Evolutionary conservation across 2,113 vertebrate species (phyloP).

Genomic region (Charadrius vociferus): DNA sequence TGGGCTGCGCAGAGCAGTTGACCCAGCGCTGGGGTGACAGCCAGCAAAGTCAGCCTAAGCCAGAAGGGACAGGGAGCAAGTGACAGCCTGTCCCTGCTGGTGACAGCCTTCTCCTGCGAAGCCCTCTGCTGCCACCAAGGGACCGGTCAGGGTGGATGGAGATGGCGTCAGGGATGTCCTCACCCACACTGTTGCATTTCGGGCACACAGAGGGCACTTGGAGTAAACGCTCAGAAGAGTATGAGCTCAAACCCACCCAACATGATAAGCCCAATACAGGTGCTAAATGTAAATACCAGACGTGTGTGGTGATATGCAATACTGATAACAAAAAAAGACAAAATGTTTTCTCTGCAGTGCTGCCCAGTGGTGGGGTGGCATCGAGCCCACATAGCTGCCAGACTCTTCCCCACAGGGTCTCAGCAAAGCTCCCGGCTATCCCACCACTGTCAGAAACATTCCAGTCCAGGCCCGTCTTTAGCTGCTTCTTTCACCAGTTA

Average conservation of each 20-base stretch:
- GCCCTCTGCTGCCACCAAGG: background rate
- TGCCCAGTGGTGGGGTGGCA: background rate
- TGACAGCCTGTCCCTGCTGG: background rate
- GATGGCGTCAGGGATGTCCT: background rate
- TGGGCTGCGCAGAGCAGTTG: background rate
- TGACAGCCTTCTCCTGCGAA: background rate
- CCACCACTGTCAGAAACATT: background rate
- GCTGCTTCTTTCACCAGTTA: background rate
- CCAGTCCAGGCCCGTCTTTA: background rate
- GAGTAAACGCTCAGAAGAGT: background rate
- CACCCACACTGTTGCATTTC: background rate
- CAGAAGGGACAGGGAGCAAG: background rate
- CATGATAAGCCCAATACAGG: rapidly evolving
- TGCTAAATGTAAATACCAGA: background rate
- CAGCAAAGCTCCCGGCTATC: background rate
- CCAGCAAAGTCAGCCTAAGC: background rate
- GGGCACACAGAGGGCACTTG: background rate
- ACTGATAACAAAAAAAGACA: rapidly evolving
- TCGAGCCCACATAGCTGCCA: background rate
- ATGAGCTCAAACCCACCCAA: background rate
- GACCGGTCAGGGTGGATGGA: background rate
- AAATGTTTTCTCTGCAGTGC: background rate
- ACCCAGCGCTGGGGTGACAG: background rate
- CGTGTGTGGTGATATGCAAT: rapidly evolving
- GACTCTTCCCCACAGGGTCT: background rate